Evolutionary conservation across 2,113 vertebrate genomes (phyloP).

Genomic region (Lota lota): DNA sequence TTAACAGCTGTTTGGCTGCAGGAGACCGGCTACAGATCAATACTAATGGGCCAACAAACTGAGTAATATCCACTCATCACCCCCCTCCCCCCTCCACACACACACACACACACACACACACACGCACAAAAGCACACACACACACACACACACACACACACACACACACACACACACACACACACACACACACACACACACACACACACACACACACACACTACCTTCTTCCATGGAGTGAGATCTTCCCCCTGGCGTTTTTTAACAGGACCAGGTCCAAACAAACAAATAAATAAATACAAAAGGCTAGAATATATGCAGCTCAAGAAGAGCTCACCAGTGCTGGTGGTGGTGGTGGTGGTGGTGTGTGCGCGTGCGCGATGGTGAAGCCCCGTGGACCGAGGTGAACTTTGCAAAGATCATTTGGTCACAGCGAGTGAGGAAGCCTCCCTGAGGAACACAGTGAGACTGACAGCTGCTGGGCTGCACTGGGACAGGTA

Average conservation of each 20-base stretch:
- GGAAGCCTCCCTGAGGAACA: slow-evolving; percentile 69
- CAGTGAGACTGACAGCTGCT: slow-evolving; percentile 63
- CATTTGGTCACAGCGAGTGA: slow-evolving; percentile 66
- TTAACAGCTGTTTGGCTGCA: no score
- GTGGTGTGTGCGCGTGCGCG: no score
- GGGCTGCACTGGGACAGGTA: slow-evolving; percentile 57
- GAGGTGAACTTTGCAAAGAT: slow-evolving; percentile 72
- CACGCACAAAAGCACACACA: neutral
- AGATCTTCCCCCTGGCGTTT: neutral
- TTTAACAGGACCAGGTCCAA: no score
- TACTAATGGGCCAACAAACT: no score
- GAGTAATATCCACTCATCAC: no score
- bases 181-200: neutral
- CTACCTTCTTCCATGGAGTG: neutral
- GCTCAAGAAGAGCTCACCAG: no score
- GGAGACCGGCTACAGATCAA: no score
- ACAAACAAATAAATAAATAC: no score
- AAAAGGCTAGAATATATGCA: no score
- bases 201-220: slow-evolving; percentile 1
- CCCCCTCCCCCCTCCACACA: no score
- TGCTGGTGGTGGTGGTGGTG: no score
- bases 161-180: neutral
- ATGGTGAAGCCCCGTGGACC: slow-evolving; percentile 38
- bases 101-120: no score
- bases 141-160: neutral